Evolutionary conservation across 1,140 invertebrate species (phyloP), one percentile per base, ranked within the genome.

Genomic region (Callitettix versicolor): DNA sequence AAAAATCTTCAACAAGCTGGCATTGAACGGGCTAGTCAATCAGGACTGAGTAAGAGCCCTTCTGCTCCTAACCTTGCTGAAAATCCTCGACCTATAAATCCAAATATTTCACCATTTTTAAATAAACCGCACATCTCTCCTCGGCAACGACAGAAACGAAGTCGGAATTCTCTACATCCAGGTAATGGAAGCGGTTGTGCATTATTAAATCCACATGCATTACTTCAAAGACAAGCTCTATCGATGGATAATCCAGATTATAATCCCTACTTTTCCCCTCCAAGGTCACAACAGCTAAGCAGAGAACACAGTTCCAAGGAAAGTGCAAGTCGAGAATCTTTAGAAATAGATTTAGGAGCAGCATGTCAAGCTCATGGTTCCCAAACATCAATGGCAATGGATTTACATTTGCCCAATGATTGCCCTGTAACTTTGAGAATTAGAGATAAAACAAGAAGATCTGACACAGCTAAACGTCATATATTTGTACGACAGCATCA

Each of bases 401-500:
- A 87, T 65, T 64, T 86, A 40, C 82, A 86, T 64, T 72, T 80
- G 20, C 75, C 76, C 14, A 74, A 75, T 55, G 78, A 74, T 65
- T 81, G 74, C 67, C 80, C 78, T 7, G 78, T 86, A 12, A 86
- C 83, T 4, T 67, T 86, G 38, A 77, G 76, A 48, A 76, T 86
- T 26, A 74, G 79, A 53, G 82, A 86, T 67, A 71, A 72, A 33
- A 71, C 69, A 12, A 68, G 66, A 42, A 65, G 75, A 24, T 81
- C 79, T 2, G 80, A 82, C 50, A 86, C 84, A 30, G 81, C 82
- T 11, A 76, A 81, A 22, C 71, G 85, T 15, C 86, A 87, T 64
- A 80, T 85, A 33, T 71, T 89, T n/a, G 71, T 79, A 4, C 69
- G 87, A 14, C 87, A 90, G 63, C 77, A 79, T 48, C 81, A 81